Conservation (phyloP, 1,140 invertebrate genomes). For the Drosophila novamexicana region DNA sequence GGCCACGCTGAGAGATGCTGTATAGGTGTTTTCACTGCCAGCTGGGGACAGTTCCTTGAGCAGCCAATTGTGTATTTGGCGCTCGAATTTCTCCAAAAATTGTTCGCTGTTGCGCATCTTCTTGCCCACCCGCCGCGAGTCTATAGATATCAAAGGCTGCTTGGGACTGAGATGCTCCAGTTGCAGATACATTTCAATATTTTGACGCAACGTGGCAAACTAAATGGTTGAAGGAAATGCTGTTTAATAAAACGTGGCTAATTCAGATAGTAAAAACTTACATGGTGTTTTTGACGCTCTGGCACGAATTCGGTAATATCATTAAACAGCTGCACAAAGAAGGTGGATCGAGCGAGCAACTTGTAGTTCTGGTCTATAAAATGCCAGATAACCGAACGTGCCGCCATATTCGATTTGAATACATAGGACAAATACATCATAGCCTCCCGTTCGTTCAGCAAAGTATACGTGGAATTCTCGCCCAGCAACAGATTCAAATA, state of each 20-base stretch:
- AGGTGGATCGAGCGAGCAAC: constrained; percentile 41
- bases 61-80: constrained; percentile 70
- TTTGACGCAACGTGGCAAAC: constrained; percentile 58
- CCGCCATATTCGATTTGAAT: constrained; percentile 58
- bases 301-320: constrained; percentile 78
- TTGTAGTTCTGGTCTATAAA: constrained; percentile 69
- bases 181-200: constrained; percentile 51
- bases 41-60: constrained; percentile 38
- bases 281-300: constrained; percentile 37
- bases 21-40: constrained; percentile 21
- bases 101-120: constrained; percentile 57
- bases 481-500: constrained; percentile 68
- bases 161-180: constrained; percentile 13
- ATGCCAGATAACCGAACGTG: constrained; percentile 60
- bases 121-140: constrained; percentile 66
- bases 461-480: constrained; percentile 54
- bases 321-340: constrained; percentile 76
- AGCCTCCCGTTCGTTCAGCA: constrained; percentile 59
- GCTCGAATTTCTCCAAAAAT: constrained; percentile 69
- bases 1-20: constrained; percentile 54
- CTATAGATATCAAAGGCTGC: constrained; percentile 34
- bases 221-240: constrained; percentile 23
- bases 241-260: too few relatives aligned
- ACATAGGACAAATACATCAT: constrained; percentile 68
- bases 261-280: constrained; percentile 15